Conservation (phyloP, 2,888 invertebrate species). For the Drosophila lutescens region DNA sequence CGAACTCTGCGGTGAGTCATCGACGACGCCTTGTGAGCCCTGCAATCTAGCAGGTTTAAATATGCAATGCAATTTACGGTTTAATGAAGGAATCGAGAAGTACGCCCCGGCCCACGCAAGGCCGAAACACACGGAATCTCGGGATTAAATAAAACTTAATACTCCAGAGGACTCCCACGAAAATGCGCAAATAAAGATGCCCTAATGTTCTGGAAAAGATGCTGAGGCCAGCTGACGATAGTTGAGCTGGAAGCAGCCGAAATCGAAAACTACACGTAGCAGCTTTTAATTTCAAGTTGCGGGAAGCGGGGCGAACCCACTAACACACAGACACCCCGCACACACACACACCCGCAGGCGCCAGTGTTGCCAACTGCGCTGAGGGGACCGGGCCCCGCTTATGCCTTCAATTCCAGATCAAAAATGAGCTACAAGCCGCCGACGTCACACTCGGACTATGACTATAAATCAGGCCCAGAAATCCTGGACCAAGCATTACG, state of each 20-base stretch:
- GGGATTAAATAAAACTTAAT: too few relatives aligned
- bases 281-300: conserved; percentile 61
- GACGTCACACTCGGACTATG: not conserved
- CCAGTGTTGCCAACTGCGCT: conserved; percentile 60
- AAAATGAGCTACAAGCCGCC: not conserved
- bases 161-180: too few relatives aligned
- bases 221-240: conserved; percentile 4
- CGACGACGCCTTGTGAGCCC: conserved; percentile 7
- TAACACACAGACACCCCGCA: conserved; percentile 73
- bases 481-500: not conserved
- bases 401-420: not conserved
- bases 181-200: conserved; percentile 18
- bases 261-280: conserved; percentile 79
- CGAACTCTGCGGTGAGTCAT: conserved; percentile 60
- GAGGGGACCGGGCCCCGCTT: not conserved
- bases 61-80: conserved; percentile 48
- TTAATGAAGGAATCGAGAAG: conserved; percentile 40
- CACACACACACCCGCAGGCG: conserved; percentile 49
- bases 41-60: not conserved
- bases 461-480: not conserved
- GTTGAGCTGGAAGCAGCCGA: conserved; percentile 45
- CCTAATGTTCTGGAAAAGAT: not conserved
- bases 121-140: conserved; percentile 35
- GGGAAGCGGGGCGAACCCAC: conserved; percentile 32
- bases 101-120: not conserved